Evolutionary conservation across 2,113 vertebrate genomes (phyloP).

Genomic region (Tachycineta bicolor): DNA sequence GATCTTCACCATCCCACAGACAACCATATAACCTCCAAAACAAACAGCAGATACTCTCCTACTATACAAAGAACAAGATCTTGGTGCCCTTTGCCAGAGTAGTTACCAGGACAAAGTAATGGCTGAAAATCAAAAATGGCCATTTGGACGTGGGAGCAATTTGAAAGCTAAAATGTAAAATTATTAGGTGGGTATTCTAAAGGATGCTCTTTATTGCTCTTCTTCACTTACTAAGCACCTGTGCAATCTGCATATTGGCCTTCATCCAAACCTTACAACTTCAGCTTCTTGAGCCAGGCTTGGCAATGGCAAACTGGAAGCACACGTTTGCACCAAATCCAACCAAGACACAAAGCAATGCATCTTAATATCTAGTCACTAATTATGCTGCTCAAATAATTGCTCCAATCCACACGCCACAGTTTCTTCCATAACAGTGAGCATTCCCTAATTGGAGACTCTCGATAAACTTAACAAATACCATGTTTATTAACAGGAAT

Average conservation of each 20-base stretch:
- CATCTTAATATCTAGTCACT: background rate
- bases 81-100: background rate
- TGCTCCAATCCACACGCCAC: background rate
- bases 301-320: background rate
- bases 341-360: background rate
- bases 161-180: background rate
- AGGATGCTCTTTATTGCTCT: background rate
- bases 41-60: accelerated
- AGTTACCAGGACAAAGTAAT: background rate
- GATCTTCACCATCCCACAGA: accelerated
- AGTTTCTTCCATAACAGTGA: background rate
- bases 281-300: background rate
- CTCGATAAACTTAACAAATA: background rate
- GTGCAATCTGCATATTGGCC: background rate
- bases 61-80: background rate
- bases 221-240: background rate
- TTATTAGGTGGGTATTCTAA: background rate
- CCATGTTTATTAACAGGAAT: background rate
- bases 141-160: background rate
- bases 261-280: background rate
- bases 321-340: background rate
- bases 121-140: background rate
- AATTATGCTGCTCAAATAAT: background rate
- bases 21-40: background rate
- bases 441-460: background rate